Percentiles rank a stretch among this genome's conserved stretches.
Evolutionary conservation across 2,888 invertebrate species (phyloP).

Genomic region (Sarcophaga variegata): DNA sequence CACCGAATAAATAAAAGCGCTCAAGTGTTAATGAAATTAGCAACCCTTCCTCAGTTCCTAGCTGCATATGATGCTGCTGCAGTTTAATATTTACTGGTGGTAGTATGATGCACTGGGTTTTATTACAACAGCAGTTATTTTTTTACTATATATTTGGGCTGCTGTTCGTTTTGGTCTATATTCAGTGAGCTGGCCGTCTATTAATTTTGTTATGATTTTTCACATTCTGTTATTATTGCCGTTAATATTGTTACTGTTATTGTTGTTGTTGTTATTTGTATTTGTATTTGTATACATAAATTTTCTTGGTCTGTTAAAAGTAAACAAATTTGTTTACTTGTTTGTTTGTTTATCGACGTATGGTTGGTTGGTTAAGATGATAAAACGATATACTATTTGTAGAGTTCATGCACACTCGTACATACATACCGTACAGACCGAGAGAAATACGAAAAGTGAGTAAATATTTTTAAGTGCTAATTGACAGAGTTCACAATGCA

Average conservation of each 20-base stretch:
- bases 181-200: not conserved
- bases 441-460: conserved; percentile 32
- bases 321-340: conserved; percentile 52
- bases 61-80: no score
- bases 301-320: conserved; percentile 58
- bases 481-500: conserved; percentile 68
- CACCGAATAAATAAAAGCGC: conserved; percentile 56
- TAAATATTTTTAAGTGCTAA: conserved; percentile 64
- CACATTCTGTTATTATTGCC: conserved; percentile 22
- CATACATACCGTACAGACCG: not conserved
- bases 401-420: not conserved
- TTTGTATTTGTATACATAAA: conserved; percentile 34
- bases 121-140: conserved; percentile 7
- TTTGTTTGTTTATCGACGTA: not conserved
- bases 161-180: conserved; percentile 24
- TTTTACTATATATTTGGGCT: not conserved
- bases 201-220: conserved; percentile 38
- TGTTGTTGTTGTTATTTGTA: conserved; percentile 2
- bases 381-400: not conserved
- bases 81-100: no score
- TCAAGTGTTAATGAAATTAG: conserved; percentile 69
- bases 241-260: no score
- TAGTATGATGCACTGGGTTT: conserved; percentile 49
- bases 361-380: not conserved
- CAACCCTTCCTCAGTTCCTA: conserved; percentile 55